phyloP scores from a whole-genome alignment of 2,888 invertebrate genomes.

The Eupithecia tripunctaria region DNA sequence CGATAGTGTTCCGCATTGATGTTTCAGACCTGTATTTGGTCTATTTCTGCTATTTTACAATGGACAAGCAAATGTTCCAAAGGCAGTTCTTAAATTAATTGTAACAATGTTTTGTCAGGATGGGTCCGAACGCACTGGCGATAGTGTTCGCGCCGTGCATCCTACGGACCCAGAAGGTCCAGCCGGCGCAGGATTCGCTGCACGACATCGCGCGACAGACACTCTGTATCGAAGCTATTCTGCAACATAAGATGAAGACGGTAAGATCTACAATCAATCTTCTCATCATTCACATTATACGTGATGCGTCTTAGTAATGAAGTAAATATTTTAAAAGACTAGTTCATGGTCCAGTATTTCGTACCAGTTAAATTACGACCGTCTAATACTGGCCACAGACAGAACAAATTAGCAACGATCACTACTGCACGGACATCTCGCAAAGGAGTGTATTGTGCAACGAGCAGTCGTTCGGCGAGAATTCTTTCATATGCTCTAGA shows the following conservation, averaged over 20 bases:
- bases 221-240: conserved; percentile 94
- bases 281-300: not conserved
- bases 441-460: too few species aligned
- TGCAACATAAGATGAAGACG: conserved; percentile 90
- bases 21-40: too few species aligned
- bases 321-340: not conserved
- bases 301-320: not conserved
- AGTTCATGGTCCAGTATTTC: too few species aligned
- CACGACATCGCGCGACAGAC: conserved; percentile 96
- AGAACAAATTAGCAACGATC: too few species aligned
- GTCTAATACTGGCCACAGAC: too few species aligned
- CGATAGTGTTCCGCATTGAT: conserved; percentile 97
- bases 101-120: conserved; percentile 74
- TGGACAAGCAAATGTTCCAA: too few species aligned
- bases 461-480: not conserved
- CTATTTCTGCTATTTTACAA: too few species aligned
- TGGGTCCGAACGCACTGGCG: conserved; percentile 95
- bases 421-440: too few species aligned
- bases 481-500: too few species aligned
- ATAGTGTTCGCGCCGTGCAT: conserved; percentile 98
- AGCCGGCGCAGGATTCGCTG: conserved; percentile 96
- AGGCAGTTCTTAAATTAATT: not conserved
- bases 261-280: conserved; percentile 47
- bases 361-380: too few species aligned
- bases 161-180: conserved; percentile 92